Conservation (phyloP, 2,797 vertebrate genomes). For the Remorina albescens region DNA sequence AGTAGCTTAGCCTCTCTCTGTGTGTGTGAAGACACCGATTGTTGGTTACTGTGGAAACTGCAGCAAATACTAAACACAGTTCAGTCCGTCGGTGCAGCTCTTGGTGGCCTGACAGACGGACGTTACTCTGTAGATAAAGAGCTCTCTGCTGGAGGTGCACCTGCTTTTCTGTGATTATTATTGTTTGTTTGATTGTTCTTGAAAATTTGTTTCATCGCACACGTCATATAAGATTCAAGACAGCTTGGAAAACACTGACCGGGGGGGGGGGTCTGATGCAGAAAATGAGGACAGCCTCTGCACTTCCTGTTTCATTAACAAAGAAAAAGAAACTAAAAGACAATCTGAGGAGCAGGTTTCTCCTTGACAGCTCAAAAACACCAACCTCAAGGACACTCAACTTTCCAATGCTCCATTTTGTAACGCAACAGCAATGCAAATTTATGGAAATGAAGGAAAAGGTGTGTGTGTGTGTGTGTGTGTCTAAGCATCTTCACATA, state of each 20-base stretch:
- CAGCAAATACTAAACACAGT: slow-evolving; percentile 36
- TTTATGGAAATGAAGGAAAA: slow-evolving; percentile 67
- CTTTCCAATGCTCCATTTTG: slow-evolving; percentile 46
- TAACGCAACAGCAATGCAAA: slow-evolving; percentile 60
- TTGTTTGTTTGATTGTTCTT: not conserved
- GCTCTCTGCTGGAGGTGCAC: not conserved
- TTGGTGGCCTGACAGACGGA: slow-evolving; percentile 16
- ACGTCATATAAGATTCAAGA: slow-evolving; percentile 19
- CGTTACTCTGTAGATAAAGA: slow-evolving; percentile 7
- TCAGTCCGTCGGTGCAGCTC: slow-evolving; percentile 37
- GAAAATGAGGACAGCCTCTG: slow-evolving; percentile 34
- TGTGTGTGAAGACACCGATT: slow-evolving; percentile 38
- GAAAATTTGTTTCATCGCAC: not conserved
- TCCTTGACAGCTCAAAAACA: slow-evolving; percentile 65
- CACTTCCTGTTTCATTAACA: slow-evolving; percentile 38
- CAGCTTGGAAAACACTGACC: slow-evolving; percentile 18
- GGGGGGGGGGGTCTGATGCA: slow-evolving; percentile 51
- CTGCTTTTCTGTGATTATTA: not conserved
- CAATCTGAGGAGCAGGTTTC: slow-evolving; percentile 44
- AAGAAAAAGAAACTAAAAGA: not conserved
- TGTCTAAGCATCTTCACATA: slow-evolving; percentile 51
- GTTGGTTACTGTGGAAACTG: slow-evolving; percentile 69
- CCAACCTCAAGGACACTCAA: slow-evolving; percentile 63
- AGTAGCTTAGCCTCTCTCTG: slow-evolving; percentile 42
- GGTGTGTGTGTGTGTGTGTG: slow-evolving; percentile 45